Evolutionary conservation across 2,888 invertebrate species (phyloP).

Genomic region (Acleris cristana): DNA sequence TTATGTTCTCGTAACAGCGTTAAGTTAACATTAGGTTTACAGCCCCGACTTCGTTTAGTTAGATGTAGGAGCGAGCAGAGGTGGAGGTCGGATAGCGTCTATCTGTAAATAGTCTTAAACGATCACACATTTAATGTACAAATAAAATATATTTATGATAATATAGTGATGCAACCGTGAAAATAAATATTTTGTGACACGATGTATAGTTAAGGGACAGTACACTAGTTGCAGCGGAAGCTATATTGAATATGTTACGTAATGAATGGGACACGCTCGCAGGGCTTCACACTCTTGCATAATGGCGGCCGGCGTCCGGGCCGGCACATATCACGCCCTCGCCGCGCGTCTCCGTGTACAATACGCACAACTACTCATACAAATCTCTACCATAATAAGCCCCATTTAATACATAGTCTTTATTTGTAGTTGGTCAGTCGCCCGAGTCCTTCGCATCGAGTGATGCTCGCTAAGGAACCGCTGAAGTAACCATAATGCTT

Average conservation of each 20-base stretch:
- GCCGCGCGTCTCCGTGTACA: slow-evolving; percentile 42
- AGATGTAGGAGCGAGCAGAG: slow-evolving; percentile 65
- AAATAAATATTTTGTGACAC: slow-evolving; percentile 81
- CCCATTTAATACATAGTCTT: not conserved
- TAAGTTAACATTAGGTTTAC: slow-evolving; percentile 64
- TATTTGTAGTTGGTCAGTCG: not conserved
- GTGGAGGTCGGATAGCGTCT: slow-evolving; percentile 70
- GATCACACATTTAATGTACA: slow-evolving; percentile 77
- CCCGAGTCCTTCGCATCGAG: not conserved
- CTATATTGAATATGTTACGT: slow-evolving; percentile 68
- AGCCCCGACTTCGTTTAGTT: slow-evolving; percentile 64
- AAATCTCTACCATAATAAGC: slow-evolving; percentile 2
- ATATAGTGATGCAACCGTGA: slow-evolving; percentile 68
- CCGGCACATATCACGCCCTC: not conserved
- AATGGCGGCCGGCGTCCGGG: slow-evolving; percentile 63
- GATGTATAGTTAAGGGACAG: slow-evolving; percentile 67
- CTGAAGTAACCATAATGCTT: too few relatives aligned
- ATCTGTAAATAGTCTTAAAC: slow-evolving; percentile 76
- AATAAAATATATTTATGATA: slow-evolving; percentile 76
- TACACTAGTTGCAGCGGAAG: slow-evolving; percentile 55
- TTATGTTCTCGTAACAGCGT: slow-evolving; percentile 39
- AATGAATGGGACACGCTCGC: slow-evolving; percentile 56
- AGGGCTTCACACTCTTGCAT: slow-evolving; percentile 76
- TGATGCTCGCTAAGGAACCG: not conserved
- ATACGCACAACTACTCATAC: slow-evolving; percentile 64